A percentile compares a stretch with the other conserved stretches of the same genome.
Evolutionary conservation across 1,140 invertebrate species (phyloP).

Genomic region (Delia radicum): DNA sequence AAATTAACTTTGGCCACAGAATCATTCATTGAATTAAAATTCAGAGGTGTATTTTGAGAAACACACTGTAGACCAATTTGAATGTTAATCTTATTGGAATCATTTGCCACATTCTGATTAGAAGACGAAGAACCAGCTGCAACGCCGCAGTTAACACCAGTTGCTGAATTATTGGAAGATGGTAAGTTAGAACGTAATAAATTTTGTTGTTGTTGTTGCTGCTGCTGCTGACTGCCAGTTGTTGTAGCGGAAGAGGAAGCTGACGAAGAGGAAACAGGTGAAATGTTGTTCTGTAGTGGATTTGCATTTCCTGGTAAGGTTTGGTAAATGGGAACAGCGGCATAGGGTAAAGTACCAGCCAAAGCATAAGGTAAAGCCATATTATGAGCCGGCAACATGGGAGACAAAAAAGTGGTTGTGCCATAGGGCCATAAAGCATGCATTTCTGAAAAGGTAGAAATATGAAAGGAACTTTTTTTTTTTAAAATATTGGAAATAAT

Average conservation of each 20-base stretch:
- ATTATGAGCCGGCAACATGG: constrained; percentile 25
- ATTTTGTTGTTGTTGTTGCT: not conserved
- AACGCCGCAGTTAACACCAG: not conserved
- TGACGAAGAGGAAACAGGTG: not conserved
- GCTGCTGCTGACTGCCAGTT: not conserved
- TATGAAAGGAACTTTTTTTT: not conserved
- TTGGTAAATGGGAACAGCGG: constrained; percentile 25
- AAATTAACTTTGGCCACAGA: constrained; percentile 27
- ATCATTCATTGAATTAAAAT: constrained; percentile 31
- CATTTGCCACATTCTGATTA: constrained; percentile 9
- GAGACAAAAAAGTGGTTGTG: constrained; percentile 27
- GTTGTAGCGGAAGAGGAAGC: constrained; percentile 10
- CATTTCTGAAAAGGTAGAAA: constrained; percentile 22
- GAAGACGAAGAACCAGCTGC: not conserved
- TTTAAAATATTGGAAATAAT: not conserved
- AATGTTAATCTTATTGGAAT: constrained; percentile 30
- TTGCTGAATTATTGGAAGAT: not conserved
- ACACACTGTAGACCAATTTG: constrained; percentile 32
- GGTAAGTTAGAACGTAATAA: not conserved
- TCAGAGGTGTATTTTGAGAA: constrained; percentile 28
- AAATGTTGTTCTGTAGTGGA: not conserved
- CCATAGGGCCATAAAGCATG: constrained; percentile 31
- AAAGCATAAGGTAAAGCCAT: constrained; percentile 24
- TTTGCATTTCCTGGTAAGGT: not conserved
- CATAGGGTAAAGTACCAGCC: constrained; percentile 20